These are phyloP conservation scores for Xyliphius kryptos DNA, from an alignment of 2,113 vertebrate species.

Conservation along the genomic window DNA sequence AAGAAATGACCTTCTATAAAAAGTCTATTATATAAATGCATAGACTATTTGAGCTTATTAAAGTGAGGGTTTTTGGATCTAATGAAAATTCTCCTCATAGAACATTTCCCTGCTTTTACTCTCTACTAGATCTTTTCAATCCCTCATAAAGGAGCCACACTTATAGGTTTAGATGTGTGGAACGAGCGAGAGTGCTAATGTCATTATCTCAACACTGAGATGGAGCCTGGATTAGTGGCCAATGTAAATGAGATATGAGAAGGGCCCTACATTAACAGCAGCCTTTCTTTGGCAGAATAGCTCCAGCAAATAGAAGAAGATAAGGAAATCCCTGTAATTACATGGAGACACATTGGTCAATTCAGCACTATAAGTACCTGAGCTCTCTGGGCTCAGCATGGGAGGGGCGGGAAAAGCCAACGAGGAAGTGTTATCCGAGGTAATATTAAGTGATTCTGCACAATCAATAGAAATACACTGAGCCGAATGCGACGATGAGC, in stretches of 20 bases:
- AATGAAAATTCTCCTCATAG: neutral
- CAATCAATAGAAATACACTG: constrained; percentile 66
- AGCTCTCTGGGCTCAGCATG: constrained; percentile 43
- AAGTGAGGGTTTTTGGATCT: too few species aligned
- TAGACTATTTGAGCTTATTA: too few species aligned
- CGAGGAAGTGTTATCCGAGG: constrained; percentile 64
- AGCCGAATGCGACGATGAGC: constrained; percentile 69
- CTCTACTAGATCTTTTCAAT: constrained; percentile 10
- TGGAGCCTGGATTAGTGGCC: constrained; percentile 66
- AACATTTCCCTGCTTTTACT: constrained; percentile 5
- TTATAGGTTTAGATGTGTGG: constrained; percentile 6
- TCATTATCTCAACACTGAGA: constrained; percentile 71
- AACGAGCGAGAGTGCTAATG: constrained; percentile 62
- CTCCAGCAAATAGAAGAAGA: constrained; percentile 75
- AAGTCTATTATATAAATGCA: too few species aligned
- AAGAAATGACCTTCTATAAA: too few species aligned
- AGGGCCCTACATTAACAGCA: constrained; percentile 62
- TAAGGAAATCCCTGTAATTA: constrained; percentile 89
- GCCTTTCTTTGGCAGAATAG: constrained; percentile 66
- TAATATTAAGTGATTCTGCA: constrained; percentile 64
- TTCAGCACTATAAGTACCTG: constrained; percentile 74
- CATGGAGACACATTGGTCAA: constrained; percentile 77
- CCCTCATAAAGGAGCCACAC: constrained; percentile 5
- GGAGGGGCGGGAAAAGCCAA: constrained; percentile 31
- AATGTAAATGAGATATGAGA: constrained; percentile 80